These are phyloP conservation scores for Elachura formosa DNA, from an alignment of 2,113 vertebrate species.

Conservation along the genomic window DNA sequence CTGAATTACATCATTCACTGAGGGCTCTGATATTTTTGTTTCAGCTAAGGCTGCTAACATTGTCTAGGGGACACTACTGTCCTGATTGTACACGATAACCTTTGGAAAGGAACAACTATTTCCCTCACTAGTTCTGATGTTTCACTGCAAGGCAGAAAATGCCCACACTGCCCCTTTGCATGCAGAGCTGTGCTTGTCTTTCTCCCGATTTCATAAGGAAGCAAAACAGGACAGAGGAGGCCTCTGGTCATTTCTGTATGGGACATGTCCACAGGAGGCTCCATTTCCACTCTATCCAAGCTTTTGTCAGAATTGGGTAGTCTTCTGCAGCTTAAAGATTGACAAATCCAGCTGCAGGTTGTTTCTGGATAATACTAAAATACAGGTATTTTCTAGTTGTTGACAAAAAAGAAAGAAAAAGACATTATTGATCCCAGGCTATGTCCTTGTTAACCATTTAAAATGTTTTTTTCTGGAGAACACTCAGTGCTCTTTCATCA, in stretches of 20 bases:
- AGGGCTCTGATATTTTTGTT: neutral
- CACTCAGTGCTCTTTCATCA: conserved; percentile 3
- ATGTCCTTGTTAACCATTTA: neutral
- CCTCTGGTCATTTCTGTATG: neutral
- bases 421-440: neutral
- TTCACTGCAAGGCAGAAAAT: neutral
- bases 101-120: neutral
- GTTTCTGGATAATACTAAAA: neutral
- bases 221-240: neutral
- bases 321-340: neutral
- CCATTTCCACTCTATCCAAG: neutral
- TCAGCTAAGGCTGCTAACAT: neutral
- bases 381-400: neutral
- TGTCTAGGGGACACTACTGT: neutral
- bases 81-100: neutral
- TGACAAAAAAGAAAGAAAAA: neutral
- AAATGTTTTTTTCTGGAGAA: neutral
- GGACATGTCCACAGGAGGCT: neutral
- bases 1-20: neutral
- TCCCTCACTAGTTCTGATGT: neutral
- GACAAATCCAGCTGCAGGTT: too few relatives aligned
- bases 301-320: neutral
- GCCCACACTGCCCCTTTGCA: neutral
- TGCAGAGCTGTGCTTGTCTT: neutral
- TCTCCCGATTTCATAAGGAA: neutral